A percentile compares a stretch with the other conserved stretches of the same genome.
These are phyloP conservation scores for Chaetops frenatus DNA, from an alignment of 2,113 vertebrate genomes.

Conservation along the genomic window DNA sequence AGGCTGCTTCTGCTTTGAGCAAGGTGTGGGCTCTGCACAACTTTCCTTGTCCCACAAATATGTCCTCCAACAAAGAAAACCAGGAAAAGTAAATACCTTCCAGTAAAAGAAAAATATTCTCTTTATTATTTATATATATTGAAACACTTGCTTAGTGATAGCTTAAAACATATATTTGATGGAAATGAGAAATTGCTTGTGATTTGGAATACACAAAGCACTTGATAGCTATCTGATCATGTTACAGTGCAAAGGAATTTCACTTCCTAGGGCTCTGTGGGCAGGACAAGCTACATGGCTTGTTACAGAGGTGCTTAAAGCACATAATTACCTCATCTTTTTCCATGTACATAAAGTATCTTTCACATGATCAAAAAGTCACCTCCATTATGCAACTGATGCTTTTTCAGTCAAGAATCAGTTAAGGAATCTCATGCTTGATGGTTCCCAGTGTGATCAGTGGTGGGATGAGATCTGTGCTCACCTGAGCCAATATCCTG, in stretches of 20 bases:
- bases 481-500: not conserved
- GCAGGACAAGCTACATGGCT: not conserved
- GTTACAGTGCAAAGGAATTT: not conserved
- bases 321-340: not conserved
- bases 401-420: not conserved
- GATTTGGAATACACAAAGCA: not conserved
- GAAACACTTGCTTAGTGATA: not conserved
- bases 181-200: not conserved
- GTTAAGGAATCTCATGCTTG: not conserved
- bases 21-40: accelerated
- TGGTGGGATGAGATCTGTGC: not conserved
- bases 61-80: not conserved
- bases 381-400: not conserved
- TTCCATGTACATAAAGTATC: not conserved
- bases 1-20: not conserved
- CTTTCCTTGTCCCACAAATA: not conserved
- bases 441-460: not conserved
- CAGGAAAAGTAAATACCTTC: not conserved
- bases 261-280: not conserved
- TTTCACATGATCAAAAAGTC: not conserved
- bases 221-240: not conserved
- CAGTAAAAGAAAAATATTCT: not conserved
- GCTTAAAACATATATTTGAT: not conserved
- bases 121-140: not conserved
- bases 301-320: not conserved